phyloP scores from a whole-genome alignment of 2,113 vertebrate species.

The Epinephelus cyanopodus region DNA sequence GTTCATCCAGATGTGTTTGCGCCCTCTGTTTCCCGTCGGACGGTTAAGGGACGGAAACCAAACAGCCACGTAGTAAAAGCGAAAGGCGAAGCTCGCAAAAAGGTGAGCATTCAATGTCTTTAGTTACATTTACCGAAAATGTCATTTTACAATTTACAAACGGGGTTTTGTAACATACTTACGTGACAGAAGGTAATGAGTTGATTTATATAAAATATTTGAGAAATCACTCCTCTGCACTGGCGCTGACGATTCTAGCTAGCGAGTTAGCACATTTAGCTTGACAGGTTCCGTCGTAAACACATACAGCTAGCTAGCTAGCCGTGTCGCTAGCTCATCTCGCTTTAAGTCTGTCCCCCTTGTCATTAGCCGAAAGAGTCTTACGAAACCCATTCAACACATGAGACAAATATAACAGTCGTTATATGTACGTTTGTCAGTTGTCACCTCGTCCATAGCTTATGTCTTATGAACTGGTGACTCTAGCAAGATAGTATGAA shows the following conservation, averaged over 20 bases:
- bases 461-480: neutral
- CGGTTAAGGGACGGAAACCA: conserved; percentile 63
- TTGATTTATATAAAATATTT: neutral
- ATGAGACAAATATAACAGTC: rapidly evolving
- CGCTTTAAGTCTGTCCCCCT: neutral
- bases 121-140: conserved; percentile 35
- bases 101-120: conserved; percentile 67
- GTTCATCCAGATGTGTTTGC: neutral
- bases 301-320: conserved; percentile 42
- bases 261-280: conserved; percentile 65
- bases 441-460: neutral
- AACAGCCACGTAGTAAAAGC: conserved; percentile 85
- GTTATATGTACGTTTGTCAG: neutral
- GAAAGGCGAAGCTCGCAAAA: conserved; percentile 68
- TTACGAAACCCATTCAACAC: neutral
- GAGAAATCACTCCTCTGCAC: neutral
- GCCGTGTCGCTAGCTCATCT: conserved; percentile 20
- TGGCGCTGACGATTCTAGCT: conserved; percentile 17
- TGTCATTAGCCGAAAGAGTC: neutral
- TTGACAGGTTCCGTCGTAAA: conserved; percentile 62
- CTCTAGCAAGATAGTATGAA: neutral
- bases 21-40: conserved; percentile 76
- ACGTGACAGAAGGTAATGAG: neutral
- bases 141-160: conserved; percentile 48
- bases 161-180: neutral